Evolutionary conservation across 2,113 vertebrate species (phyloP).

Genomic region (Aspidoscelis tigris): DNA sequence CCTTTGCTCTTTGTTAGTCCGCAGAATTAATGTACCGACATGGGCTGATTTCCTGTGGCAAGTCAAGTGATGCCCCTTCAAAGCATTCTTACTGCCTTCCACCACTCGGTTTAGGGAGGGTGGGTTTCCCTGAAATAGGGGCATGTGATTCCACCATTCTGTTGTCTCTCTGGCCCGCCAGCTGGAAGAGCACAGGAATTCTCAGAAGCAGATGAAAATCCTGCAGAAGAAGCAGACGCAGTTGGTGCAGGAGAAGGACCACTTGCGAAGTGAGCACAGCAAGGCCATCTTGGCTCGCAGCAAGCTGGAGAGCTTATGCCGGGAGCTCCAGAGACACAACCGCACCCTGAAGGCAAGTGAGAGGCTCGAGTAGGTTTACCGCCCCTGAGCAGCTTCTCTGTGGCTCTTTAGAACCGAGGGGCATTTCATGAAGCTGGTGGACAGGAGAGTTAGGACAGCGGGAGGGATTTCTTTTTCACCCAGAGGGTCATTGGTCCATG

Average conservation of each 20-base stretch:
- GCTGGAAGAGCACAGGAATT: slow-evolving; percentile 94
- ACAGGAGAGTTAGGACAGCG: too few relatives aligned
- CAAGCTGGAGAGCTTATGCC: slow-evolving; percentile 96
- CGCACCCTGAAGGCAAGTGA: slow-evolving; percentile 90
- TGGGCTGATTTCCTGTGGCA: not conserved
- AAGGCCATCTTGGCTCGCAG: slow-evolving; percentile 95
- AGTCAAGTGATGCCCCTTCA: not conserved
- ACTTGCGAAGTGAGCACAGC: slow-evolving; percentile 94
- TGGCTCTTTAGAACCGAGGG: too few relatives aligned
- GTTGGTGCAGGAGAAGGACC: slow-evolving; percentile 95
- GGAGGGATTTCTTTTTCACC: too few relatives aligned
- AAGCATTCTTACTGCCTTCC: too few relatives aligned
- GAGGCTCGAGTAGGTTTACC: too few relatives aligned
- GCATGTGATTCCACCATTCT: too few relatives aligned
- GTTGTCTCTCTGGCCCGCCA: slow-evolving; percentile 50
- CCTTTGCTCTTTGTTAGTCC: not conserved
- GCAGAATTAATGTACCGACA: not conserved
- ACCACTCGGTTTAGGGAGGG: too few relatives aligned
- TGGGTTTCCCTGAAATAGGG: too few relatives aligned
- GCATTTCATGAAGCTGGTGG: too few relatives aligned
- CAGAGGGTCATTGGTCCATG: too few relatives aligned
- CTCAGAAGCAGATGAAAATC: slow-evolving; percentile 93
- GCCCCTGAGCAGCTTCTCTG: too few relatives aligned
- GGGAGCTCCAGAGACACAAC: slow-evolving; percentile 96
- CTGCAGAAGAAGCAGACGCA: slow-evolving; percentile 97